Evolutionary conservation across 2,797 vertebrate genomes (phyloP).

Genomic region (Dallia pectoralis): DNA sequence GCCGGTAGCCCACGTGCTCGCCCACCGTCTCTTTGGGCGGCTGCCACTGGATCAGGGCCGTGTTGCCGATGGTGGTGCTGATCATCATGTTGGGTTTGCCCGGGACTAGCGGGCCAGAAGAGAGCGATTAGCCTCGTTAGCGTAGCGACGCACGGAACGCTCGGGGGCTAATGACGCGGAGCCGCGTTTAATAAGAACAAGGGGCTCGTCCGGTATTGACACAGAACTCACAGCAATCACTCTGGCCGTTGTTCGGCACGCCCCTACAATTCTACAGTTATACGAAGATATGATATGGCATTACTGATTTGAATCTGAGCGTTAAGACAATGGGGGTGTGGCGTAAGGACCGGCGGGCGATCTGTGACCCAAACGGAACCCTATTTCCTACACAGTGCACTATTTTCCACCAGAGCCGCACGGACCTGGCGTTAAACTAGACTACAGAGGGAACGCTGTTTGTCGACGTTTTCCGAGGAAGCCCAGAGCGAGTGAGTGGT

Average conservation of each 20-base stretch:
- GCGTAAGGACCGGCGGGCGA: background rate
- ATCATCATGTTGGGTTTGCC: conserved; percentile 96
- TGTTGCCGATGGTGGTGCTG: conserved; percentile 92
- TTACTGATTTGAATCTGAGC: background rate
- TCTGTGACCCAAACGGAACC: background rate
- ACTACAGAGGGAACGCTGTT: background rate
- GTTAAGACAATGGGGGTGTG: background rate
- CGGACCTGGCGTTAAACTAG: background rate
- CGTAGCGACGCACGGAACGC: background rate
- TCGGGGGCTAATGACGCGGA: background rate
- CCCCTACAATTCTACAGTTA: background rate
- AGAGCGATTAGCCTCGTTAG: background rate
- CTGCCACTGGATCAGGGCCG: conserved; percentile 96
- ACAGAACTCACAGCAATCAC: background rate
- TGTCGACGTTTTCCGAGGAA: background rate
- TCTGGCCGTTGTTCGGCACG: background rate
- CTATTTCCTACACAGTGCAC: background rate
- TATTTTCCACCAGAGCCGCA: background rate
- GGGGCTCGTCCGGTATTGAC: background rate
- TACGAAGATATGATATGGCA: background rate
- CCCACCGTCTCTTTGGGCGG: conserved; percentile 93
- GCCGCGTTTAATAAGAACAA: background rate
- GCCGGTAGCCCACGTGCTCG: conserved; percentile 89
- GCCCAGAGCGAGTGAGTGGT: background rate
- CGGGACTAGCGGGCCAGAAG: conserved; percentile 77